Base-by-base conservation (phyloP, 92 coral and sea anemone genomes). In the Epizoanthus illoricatus region DNA sequence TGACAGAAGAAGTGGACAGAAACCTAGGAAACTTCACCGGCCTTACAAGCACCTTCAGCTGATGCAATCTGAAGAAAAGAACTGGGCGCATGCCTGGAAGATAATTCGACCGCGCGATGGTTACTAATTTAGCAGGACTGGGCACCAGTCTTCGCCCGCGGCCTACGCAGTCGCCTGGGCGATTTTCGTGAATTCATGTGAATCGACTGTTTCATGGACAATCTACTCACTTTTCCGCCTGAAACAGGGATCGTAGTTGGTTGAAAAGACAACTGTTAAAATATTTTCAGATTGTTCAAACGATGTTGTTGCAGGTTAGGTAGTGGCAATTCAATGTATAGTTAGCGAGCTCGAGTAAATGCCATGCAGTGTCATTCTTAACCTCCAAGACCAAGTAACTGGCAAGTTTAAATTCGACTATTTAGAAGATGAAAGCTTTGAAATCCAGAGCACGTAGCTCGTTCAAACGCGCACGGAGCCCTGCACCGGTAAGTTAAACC, bases 21-120 rank as follows among this genome's bases (percentile, higher is more conserved):
- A 87, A 83, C 75, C 98, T 88, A 75, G 86, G 84, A 81, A 78
- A 84, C 88, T 24, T 58, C 21, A 59, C 72, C 6, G 60, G 65
- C 57, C 69, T 28, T 60, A 86, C 75, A 55, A 87, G 79, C 88
- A 86, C 65, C 78, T 85, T 82, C 88, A 93, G 90, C 98, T 91
- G 99, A 96, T 96, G 98, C 98, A 96, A 96, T 89, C 90, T 81
- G 13, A 68, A 68, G 83, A 36, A 42, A 66, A 68, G 74, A 71
- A 83, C 72, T 76, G 88, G 9, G 81, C 88, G 91, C 95, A 92
- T 92, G 79, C 89, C 92, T 88, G 58, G 66, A 69, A 40, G 15
- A 66, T 9, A 33, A 13, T 21, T 20, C 39, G 79, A 56, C 91
- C 85, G 85, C 85, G 85, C 71, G n/a, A 78, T 20, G 3, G 20